These are phyloP conservation scores for Taphrorychus bicolor DNA, from an alignment of 2,888 invertebrate genomes.

Conservation along the genomic window DNA sequence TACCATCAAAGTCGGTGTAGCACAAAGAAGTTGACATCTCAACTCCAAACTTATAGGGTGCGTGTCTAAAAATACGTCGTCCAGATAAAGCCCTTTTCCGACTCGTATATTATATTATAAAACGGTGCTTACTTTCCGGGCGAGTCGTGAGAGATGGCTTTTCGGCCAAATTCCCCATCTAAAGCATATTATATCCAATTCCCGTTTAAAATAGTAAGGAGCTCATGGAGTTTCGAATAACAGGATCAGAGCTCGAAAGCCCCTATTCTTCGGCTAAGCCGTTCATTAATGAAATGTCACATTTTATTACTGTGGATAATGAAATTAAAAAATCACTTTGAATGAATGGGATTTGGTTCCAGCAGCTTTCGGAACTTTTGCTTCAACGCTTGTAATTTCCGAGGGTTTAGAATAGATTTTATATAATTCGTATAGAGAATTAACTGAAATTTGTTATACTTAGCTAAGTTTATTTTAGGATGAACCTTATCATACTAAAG, in stretches of 20 bases:
- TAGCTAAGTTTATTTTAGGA: too few species aligned
- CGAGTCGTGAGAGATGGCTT: not conserved
- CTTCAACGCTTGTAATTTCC: too few species aligned
- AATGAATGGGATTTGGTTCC: not conserved
- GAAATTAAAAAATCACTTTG: conserved; percentile 26
- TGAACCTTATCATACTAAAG: too few species aligned
- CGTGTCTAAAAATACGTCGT: conserved; percentile 12
- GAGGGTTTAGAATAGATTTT: too few species aligned
- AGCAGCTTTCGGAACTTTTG: not conserved
- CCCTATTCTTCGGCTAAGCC: conserved; percentile 23
- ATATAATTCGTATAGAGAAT: too few species aligned
- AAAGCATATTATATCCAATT: conserved; percentile 21
- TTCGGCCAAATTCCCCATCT: conserved; percentile 3
- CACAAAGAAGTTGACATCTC: not conserved
- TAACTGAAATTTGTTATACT: too few species aligned
- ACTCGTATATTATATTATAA: not conserved
- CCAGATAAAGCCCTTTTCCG: not conserved
- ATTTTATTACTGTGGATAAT: conserved; percentile 19
- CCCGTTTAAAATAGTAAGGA: conserved; percentile 23
- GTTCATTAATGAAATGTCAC: conserved; percentile 32
- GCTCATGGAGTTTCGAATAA: conserved; percentile 30
- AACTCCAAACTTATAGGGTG: too few species aligned
- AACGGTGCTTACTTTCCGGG: not conserved
- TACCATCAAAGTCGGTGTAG: too few species aligned
- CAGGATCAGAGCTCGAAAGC: conserved; percentile 31